A percentile compares a stretch with the other conserved stretches of the same genome.
These are phyloP conservation scores for Allygus modestus DNA, from an alignment of 2,888 invertebrate genomes.

Conservation along the genomic window DNA sequence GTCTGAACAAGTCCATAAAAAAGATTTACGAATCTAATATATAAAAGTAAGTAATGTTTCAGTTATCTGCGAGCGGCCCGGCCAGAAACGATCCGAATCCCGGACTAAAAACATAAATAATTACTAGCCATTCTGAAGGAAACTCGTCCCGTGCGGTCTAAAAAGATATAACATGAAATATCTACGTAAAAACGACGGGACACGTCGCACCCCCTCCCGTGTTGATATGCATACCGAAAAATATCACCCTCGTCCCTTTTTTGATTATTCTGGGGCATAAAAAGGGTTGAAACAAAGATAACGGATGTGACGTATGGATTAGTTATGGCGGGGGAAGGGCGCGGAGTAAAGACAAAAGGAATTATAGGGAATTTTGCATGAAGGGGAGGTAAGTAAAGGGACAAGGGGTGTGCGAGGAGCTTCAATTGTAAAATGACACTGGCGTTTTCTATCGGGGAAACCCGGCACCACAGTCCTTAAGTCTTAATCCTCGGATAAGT, in stretches of 20 bases:
- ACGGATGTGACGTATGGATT: conserved; percentile 72
- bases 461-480: conserved; percentile 32
- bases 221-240: conserved; percentile 69
- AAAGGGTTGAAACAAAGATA: conserved; percentile 72
- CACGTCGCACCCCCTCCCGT: conserved; percentile 63
- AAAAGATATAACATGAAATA: conserved; percentile 69
- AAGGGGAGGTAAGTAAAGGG: conserved; percentile 64
- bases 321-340: conserved; percentile 65
- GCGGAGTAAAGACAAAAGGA: conserved; percentile 69
- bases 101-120: conserved; percentile 65
- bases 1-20: conserved; percentile 52
- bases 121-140: conserved; percentile 65
- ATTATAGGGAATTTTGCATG: conserved; percentile 69
- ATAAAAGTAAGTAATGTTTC: conserved; percentile 59
- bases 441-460: conserved; percentile 60
- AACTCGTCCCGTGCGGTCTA: conserved; percentile 66
- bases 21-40: conserved; percentile 58
- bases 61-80: conserved; percentile 53
- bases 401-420: conserved; percentile 61
- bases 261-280: conserved; percentile 71
- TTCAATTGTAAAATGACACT: conserved; percentile 64
- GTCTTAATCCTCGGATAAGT: conserved; percentile 40
- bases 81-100: conserved; percentile 55
- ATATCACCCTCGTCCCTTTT: conserved; percentile 69
- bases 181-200: conserved; percentile 66